phyloP scores from a whole-genome alignment of 2,113 vertebrate genomes.

The Ophiodon elongatus region DNA sequence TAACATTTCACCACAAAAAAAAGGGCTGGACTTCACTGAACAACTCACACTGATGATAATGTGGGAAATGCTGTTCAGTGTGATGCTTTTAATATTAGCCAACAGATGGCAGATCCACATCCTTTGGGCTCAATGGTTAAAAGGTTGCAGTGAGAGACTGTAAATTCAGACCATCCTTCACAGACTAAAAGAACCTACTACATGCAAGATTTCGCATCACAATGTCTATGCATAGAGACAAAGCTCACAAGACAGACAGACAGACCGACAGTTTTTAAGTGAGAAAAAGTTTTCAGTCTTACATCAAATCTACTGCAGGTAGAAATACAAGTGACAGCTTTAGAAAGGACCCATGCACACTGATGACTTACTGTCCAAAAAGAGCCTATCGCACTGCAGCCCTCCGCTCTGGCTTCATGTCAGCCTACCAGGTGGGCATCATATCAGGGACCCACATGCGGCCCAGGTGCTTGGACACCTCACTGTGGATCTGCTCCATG shows the following conservation, averaged over 20 bases:
- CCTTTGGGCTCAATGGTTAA: not conserved
- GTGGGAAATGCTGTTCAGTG: not conserved
- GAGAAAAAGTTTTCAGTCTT: not conserved
- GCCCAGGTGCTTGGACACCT: conserved; percentile 95
- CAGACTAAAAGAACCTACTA: not conserved
- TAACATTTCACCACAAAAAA: not conserved
- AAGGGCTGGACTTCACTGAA: not conserved
- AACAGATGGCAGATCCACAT: conserved; percentile 33
- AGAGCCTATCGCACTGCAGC: not conserved
- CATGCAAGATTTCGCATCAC: not conserved
- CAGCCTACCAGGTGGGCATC: conserved; percentile 95
- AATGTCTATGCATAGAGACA: conserved; percentile 16
- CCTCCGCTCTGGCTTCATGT: not conserved
- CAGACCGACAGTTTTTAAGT: not conserved
- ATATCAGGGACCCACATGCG: conserved; percentile 97
- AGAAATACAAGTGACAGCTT: conserved; percentile 13
- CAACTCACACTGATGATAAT: not conserved
- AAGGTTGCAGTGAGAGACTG: not conserved
- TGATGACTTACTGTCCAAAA: not conserved
- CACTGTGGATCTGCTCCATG: conserved; percentile 96
- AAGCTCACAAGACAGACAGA: not conserved
- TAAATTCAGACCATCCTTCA: not conserved
- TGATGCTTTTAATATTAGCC: conserved; percentile 13
- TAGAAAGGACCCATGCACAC: not conserved
- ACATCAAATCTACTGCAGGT: not conserved